phyloP scores from a whole-genome alignment of 2,113 vertebrate genomes.

The Trachemys scripta region DNA sequence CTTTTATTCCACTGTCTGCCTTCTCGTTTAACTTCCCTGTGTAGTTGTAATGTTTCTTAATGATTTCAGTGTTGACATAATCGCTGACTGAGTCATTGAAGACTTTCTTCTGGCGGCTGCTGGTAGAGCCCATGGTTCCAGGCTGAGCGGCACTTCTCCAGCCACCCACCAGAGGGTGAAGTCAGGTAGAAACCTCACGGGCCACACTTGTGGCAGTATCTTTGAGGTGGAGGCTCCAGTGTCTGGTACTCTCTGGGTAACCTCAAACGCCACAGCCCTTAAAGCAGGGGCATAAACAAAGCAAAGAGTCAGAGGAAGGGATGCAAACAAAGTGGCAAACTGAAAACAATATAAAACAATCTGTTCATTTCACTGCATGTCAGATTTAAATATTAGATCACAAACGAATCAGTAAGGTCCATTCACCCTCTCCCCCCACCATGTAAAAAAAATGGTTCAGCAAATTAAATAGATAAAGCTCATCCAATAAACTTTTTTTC shows the following conservation, averaged over 20 bases:
- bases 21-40: slow-evolving; percentile 89
- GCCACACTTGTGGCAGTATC: not conserved
- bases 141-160: slow-evolving; percentile 44
- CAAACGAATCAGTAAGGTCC: not conserved
- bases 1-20: slow-evolving; percentile 84
- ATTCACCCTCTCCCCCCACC: not conserved
- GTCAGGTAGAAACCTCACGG: not conserved
- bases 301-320: slow-evolving; percentile 32
- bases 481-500: not conserved
- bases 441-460: not conserved
- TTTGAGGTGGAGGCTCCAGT: not conserved
- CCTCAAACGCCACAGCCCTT: slow-evolving; percentile 71
- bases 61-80: slow-evolving; percentile 86
- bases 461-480: not conserved
- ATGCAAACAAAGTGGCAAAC: not conserved
- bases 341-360: not conserved
- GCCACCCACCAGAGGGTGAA: slow-evolving; percentile 60
- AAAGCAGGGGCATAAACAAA: slow-evolving; percentile 63
- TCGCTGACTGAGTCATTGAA: slow-evolving; percentile 76
- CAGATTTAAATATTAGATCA: not conserved
- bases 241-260: not conserved
- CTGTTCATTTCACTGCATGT: not conserved
- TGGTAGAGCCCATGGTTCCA: slow-evolving; percentile 76
- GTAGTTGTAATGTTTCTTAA: slow-evolving; percentile 95
- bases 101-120: slow-evolving; percentile 57